Evolutionary conservation across 1,140 invertebrate species (phyloP).

Genomic region (Portunus trituberculatus): DNA sequence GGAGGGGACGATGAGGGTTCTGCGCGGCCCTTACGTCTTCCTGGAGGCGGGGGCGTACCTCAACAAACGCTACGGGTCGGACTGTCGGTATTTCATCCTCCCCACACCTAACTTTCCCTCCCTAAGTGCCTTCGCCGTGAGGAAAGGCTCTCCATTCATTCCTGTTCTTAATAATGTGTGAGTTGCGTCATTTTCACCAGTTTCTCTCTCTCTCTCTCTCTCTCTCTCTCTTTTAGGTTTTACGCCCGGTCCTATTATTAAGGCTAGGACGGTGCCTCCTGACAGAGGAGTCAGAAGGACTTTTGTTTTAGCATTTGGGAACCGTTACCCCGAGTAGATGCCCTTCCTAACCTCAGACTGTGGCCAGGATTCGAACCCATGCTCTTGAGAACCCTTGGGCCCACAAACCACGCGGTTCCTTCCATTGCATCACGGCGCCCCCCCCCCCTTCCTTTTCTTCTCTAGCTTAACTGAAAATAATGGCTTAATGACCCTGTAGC

Average conservation of each 20-base stretch:
- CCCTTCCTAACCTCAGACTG: too few species aligned
- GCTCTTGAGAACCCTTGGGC: background rate
- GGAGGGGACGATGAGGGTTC: slow-evolving; percentile 39
- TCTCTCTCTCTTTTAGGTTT: background rate
- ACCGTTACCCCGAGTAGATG: too few species aligned
- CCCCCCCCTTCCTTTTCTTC: too few species aligned
- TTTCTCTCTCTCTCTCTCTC: background rate
- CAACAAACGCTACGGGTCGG: slow-evolving; percentile 39
- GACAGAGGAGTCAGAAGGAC: background rate
- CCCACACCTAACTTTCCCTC: slow-evolving; percentile 45
- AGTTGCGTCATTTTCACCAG: background rate
- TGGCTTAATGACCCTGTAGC: too few species aligned
- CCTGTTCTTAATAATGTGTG: slow-evolving; percentile 50
- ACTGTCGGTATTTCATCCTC: slow-evolving; percentile 58
- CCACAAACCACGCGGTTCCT: background rate
- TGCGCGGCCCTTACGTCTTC: slow-evolving; percentile 45
- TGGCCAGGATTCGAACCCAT: background rate
- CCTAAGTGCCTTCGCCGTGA: slow-evolving; percentile 54
- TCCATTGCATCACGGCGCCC: too few species aligned
- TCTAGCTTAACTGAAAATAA: too few species aligned
- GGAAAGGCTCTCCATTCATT: slow-evolving; percentile 46
- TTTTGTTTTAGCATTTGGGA: too few species aligned
- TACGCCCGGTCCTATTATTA: background rate
- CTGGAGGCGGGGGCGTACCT: slow-evolving; percentile 49
- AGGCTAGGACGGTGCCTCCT: background rate